These are phyloP conservation scores for Tetragonula clypearis DNA, from an alignment of 1,140 invertebrate species.

Conservation along the genomic window DNA sequence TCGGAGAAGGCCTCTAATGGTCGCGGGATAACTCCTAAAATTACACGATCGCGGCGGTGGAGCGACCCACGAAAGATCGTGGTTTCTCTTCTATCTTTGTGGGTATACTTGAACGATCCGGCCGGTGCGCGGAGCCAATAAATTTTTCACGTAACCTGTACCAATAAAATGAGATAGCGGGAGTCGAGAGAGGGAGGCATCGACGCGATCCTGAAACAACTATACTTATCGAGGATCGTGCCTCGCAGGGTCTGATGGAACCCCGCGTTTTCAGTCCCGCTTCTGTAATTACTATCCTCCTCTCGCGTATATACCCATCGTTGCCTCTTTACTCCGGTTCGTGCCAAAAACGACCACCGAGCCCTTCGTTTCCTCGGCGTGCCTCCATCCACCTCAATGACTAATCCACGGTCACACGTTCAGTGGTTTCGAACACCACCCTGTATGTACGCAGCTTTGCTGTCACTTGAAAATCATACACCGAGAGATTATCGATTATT, in stretches of 20 bases:
- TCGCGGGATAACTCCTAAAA: slow-evolving; percentile 26
- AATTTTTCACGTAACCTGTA: slow-evolving; percentile 78
- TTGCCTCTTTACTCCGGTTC: slow-evolving; percentile 66
- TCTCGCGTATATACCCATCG: slow-evolving; percentile 60
- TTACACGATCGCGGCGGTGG: slow-evolving; percentile 11
- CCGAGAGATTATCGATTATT: too few relatives aligned
- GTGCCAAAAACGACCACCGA: slow-evolving; percentile 58
- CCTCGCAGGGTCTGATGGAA: slow-evolving; percentile 77
- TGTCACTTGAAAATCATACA: too few relatives aligned
- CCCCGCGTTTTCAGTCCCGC: slow-evolving; percentile 76
- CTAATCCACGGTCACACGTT: background rate
- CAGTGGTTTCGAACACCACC: background rate
- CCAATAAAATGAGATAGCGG: slow-evolving; percentile 80
- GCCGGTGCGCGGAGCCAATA: slow-evolving; percentile 62
- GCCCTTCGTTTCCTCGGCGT: background rate
- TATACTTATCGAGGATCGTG: slow-evolving; percentile 81
- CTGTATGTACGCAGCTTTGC: too few relatives aligned
- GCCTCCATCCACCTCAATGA: slow-evolving; percentile 4
- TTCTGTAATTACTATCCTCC: slow-evolving; percentile 81
- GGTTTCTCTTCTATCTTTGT: slow-evolving; percentile 46
- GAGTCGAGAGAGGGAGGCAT: slow-evolving; percentile 74
- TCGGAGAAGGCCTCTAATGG: slow-evolving; percentile 1
- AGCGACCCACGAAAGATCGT: background rate
- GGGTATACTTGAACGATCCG: slow-evolving; percentile 40
- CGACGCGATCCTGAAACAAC: slow-evolving; percentile 79